Evolutionary conservation across 1,140 invertebrate genomes (phyloP), one percentile per base, ranked within the genome.

Genomic region (Bilobella aurantiaca): DNA sequence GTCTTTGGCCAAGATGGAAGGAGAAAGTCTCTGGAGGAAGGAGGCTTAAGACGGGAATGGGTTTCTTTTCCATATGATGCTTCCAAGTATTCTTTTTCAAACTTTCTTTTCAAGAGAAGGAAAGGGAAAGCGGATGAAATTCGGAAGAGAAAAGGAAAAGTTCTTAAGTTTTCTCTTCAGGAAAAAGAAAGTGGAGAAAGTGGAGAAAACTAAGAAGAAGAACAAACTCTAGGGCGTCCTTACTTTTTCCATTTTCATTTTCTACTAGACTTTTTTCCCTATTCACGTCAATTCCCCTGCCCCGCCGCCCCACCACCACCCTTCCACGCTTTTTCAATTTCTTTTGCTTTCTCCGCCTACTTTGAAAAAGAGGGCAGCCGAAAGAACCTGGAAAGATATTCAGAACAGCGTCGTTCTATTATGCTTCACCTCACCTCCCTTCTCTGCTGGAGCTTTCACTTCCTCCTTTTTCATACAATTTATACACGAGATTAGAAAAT

Each of bases 341-440:
- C 61, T 62, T 42, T 61, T 32, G 12, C 59, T 34, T 32, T 47
- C 61, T 62, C 61, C 49, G 14, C 42, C 61, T 62, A 25, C 28
- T 29, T 32, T 25, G 12, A 5, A 53, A 53, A 5, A 53, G 3
- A 23, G 25, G 49, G 49, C 14, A 23, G 49, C 8, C 8, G 34
- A 42, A 42, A 42, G 34, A 8, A 42, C 8, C 18, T 12, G 34
- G 34, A 18, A 42, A 42, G 18, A 53, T 53, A 16, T 53, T 53
- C 49, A 18, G 25, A 23, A 53, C 49, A 53, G 49, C 14, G 25
- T 12, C 49, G 14, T 53, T 53, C 21, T 53, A 53, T 23, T 53
- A 23, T 12, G 49, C 12, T 53, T 23, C 49, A 53, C 8, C 23
- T 53, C 49, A 12, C 23, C 49, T 23, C 23, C 49, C 49, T 8